Evolutionary conservation across 2,797 vertebrate species (phyloP).

Genomic region (Erethizon dorsatum): DNA sequence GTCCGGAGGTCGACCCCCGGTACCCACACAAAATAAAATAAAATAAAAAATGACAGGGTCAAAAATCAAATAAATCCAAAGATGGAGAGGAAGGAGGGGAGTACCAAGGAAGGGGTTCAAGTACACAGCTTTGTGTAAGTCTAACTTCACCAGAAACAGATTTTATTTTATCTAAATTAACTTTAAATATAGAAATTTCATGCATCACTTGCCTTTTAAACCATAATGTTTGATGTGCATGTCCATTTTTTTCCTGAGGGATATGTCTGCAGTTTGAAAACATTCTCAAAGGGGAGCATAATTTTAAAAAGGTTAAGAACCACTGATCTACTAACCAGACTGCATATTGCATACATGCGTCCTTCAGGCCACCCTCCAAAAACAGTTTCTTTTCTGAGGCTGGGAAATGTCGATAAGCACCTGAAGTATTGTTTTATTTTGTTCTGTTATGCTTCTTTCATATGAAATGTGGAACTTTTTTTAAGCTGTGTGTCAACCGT

Average conservation of each 20-base stretch:
- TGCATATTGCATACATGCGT: not conserved
- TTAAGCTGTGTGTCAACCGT: not conserved
- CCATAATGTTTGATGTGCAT: not conserved
- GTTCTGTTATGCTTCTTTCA: not conserved
- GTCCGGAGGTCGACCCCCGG: too few relatives aligned
- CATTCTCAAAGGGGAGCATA: slow-evolving; percentile 60
- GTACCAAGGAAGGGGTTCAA: not conserved
- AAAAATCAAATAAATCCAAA: not conserved
- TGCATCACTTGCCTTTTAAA: slow-evolving; percentile 60
- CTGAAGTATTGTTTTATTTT: not conserved
- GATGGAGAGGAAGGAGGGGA: not conserved
- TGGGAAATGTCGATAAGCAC: slow-evolving; percentile 6
- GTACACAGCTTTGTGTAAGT: not conserved
- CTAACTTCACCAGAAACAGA: slow-evolving; percentile 35
- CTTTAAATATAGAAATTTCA: slow-evolving; percentile 53
- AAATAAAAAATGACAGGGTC: not conserved
- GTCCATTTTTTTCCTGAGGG: not conserved
- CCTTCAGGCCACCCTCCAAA: not conserved
- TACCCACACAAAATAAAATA: too few relatives aligned
- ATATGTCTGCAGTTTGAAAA: not conserved
- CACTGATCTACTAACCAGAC: not conserved
- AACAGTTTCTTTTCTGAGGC: not conserved
- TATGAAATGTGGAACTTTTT: not conserved
- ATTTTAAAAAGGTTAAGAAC: slow-evolving; percentile 55
- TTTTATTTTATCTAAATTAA: slow-evolving; percentile 44